Percentiles rank a stretch among this genome's conserved stretches.
Conservation (phyloP, 2,113 vertebrate genomes). For the Leucopternis melanops region DNA sequence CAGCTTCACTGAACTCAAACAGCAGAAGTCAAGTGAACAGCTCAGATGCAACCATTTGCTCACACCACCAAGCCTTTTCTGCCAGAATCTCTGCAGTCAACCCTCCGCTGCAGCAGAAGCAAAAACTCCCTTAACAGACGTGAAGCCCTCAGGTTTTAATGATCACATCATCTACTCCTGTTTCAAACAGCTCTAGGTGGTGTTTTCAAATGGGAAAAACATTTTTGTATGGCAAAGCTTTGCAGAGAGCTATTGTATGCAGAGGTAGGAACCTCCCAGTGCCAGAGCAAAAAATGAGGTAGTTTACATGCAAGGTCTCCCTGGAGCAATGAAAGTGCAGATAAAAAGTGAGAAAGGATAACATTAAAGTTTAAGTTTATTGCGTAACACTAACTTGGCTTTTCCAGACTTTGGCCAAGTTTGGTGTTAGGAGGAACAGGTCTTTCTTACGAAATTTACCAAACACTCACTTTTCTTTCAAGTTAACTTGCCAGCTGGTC, state of each 20-base stretch:
- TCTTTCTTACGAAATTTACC: background rate
- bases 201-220: background rate
- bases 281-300: conserved; percentile 2
- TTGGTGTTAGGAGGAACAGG: background rate
- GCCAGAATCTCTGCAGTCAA: background rate
- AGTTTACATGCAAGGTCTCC: background rate
- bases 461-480: background rate
- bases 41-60: background rate
- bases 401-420: background rate
- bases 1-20: background rate
- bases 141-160: background rate
- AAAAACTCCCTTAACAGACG: background rate
- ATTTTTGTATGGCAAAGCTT: background rate
- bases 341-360: background rate
- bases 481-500: background rate
- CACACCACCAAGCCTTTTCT: background rate
- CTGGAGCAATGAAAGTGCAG: background rate
- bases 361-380: background rate
- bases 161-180: background rate
- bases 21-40: background rate
- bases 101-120: background rate
- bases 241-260: background rate
- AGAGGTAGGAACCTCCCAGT: background rate
- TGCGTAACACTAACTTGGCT: background rate
- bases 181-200: background rate